A percentile compares a stretch with the other conserved stretches of the same genome.
These are phyloP conservation scores for Tetrao urogallus DNA, from an alignment of 2,113 vertebrate genomes.

Conservation along the genomic window DNA sequence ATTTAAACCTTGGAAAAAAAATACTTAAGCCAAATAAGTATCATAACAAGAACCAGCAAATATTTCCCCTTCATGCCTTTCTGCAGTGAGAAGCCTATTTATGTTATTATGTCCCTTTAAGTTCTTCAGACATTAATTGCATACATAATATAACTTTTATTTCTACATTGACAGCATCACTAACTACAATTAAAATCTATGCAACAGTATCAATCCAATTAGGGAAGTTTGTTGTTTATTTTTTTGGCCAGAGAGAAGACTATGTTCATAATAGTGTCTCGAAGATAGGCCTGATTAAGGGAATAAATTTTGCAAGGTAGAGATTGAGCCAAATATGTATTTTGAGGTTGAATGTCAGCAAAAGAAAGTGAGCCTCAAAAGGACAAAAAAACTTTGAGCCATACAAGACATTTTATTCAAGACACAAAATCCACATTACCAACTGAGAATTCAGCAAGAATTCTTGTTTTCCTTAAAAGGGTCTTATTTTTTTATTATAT, in stretches of 20 bases:
- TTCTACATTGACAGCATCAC: not conserved
- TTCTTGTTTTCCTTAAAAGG: not conserved
- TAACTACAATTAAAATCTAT: constrained; percentile 21
- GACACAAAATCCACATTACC: not conserved
- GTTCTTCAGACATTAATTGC: not conserved
- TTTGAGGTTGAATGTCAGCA: constrained; percentile 29
- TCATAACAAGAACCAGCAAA: not conserved
- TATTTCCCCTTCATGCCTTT: not conserved
- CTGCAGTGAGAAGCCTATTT: not conserved
- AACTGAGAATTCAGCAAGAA: not conserved
- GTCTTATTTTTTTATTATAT: not conserved
- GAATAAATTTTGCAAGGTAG: not conserved
- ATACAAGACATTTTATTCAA: not conserved
- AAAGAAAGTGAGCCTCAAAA: constrained; percentile 8
- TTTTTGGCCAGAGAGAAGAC: not conserved
- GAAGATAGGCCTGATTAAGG: not conserved
- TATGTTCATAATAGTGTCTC: not conserved
- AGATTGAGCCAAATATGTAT: not conserved
- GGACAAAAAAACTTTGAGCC: constrained; percentile 4
- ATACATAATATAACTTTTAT: not conserved
- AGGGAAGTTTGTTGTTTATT: constrained; percentile 1
- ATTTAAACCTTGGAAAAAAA: not conserved
- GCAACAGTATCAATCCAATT: not conserved
- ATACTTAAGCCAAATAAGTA: not conserved
- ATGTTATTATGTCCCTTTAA: constrained; percentile 24